A percentile compares a stretch with the other conserved stretches of the same genome.
Evolutionary conservation across 2,888 invertebrate genomes (phyloP).

Genomic region (Machimus rusticus): DNA sequence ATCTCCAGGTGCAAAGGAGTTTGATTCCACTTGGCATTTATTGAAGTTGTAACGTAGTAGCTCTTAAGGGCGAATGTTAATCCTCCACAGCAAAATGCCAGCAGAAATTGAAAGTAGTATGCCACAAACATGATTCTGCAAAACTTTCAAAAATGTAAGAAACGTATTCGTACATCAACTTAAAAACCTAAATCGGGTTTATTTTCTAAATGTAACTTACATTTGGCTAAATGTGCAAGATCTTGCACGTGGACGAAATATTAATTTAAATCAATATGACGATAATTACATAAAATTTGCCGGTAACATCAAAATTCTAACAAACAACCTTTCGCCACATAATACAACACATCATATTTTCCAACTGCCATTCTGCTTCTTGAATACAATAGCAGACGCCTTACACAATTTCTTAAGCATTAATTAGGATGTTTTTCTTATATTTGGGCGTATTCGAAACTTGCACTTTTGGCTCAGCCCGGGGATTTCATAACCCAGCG

Average conservation of each 20-base stretch:
- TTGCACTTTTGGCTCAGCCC: no score
- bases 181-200: background rate
- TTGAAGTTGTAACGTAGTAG: slow-evolving; percentile 84
- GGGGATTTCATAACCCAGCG: no score
- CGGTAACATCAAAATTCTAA: background rate
- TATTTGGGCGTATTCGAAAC: no score
- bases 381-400: background rate
- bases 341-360: background rate
- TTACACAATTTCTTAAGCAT: background rate
- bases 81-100: background rate
- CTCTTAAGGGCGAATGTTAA: slow-evolving; percentile 62
- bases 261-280: background rate
- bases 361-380: background rate
- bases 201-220: background rate
- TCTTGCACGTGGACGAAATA: background rate
- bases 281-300: background rate
- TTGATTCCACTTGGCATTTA: slow-evolving; percentile 94
- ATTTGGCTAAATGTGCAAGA: background rate
- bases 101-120: background rate
- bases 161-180: background rate
- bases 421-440: background rate
- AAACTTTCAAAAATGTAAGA: background rate
- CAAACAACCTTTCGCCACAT: background rate
- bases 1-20: slow-evolving; percentile 92
- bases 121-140: background rate